Base-by-base conservation (phyloP, 92 coral and sea anemone genomes). In the Porites cylindrica region DNA sequence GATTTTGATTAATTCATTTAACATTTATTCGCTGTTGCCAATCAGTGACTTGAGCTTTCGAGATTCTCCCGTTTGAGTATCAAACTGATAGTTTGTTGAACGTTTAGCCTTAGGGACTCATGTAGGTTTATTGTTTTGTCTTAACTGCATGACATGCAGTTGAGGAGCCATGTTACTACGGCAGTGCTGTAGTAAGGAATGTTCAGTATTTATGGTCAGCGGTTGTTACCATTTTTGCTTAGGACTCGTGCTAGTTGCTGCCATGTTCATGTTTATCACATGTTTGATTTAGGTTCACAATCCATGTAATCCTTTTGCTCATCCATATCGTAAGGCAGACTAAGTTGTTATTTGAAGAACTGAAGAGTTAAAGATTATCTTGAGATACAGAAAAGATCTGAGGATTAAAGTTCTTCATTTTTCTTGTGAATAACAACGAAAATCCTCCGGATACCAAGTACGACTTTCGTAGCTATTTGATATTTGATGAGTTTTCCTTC, bases 121-220 rank as follows among this genome's bases (percentile, higher is more conserved):
- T 29, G 14, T 47, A 16, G 6, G 8, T 70, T 2, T 21, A 11
- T 6, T 10, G 20, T 29, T 70, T 16, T 12, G 13, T 71, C 16
- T 29, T 12, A 71, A 71, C 76, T 71, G 76, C 76, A 16, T 16
- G 75, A 38, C 6, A 70, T 11, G 50, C 75, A 70, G 76, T 71
- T 71, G 76, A 71, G 76, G 54, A 71, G 76, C 76, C 47, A 32
- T 29, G 54, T 13, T 71, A 71, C 76, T 67, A 18, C 72, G 23
- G 72, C 72, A 6, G 72, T 67, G 10, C 32, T 19, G 72, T 19
- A 69, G 74, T 26, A 56, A 56, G 60, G 14, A 10, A 8, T 54
- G 10, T 2, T 13, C 60, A 56, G 13, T 9, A 54, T 10, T 13
- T 10, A 54, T 38, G 60, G 60, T 10, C 60, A 13, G 60, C 60